phyloP scores from a whole-genome alignment of 2,888 invertebrate species.

The Dasypogon diadema region DNA sequence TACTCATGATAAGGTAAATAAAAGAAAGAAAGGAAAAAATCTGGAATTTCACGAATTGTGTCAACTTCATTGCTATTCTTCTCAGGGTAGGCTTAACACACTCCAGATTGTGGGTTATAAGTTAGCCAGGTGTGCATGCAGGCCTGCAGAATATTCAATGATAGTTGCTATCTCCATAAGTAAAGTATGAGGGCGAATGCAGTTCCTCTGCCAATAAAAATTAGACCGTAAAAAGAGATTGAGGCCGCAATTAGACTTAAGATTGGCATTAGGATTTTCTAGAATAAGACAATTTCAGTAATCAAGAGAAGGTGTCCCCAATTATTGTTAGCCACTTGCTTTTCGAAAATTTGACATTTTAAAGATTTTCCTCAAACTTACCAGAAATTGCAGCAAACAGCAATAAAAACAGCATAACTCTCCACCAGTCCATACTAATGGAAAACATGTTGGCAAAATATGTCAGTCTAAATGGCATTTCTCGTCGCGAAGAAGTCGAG shows the following conservation, averaged over 20 bases:
- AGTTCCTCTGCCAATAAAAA: neutral
- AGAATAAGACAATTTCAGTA: too few species aligned
- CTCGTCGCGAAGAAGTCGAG: neutral
- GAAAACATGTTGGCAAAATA: conserved; percentile 1
- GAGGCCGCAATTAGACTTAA: neutral
- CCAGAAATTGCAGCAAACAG: conserved; percentile 20
- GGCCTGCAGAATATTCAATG: neutral
- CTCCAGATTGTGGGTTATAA: neutral
- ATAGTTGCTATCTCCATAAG: neutral
- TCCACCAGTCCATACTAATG: conserved; percentile 1
- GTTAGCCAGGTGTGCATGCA: neutral
- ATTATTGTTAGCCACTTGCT: too few species aligned
- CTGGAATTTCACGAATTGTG: too few species aligned
- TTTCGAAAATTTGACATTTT: too few species aligned
- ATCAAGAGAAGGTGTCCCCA: too few species aligned
- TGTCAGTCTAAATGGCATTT: conserved; percentile 4
- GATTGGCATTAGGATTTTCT: too few species aligned
- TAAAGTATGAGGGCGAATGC: neutral
- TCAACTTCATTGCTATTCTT: neutral
- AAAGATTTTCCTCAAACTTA: neutral
- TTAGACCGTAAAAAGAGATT: conserved; percentile 7
- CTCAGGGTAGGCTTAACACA: neutral
- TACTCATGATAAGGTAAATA: too few species aligned
- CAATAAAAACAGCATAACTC: conserved; percentile 20
- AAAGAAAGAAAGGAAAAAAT: too few species aligned